Conservation (phyloP, 64 coral and sea anemone species). For the Anthopleura sola region DNA sequence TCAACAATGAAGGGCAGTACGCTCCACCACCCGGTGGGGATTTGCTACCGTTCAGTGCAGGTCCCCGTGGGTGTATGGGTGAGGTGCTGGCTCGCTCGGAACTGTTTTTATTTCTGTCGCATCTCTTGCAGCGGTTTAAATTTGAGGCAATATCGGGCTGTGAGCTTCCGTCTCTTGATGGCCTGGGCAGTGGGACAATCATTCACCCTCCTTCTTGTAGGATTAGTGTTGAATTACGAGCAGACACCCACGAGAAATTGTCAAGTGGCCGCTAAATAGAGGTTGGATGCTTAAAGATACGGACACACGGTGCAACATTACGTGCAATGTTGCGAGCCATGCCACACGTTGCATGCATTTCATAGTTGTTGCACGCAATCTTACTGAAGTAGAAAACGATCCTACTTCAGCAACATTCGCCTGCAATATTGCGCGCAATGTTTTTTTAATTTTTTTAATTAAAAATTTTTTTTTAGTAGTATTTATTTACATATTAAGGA, state of each 20-base stretch:
- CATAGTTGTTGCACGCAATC: no score
- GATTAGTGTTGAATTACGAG: neutral
- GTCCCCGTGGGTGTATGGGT: constrained; percentile 36
- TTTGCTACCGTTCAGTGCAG: constrained; percentile 32
- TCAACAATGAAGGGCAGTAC: constrained; percentile 25
- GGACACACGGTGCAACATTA: no score
- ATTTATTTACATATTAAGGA: no score
- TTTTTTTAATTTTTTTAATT: no score
- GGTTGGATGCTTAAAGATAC: no score
- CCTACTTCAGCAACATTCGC: no score
- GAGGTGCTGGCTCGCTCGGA: constrained; percentile 21
- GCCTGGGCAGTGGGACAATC: neutral
- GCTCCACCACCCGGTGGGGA: neutral
- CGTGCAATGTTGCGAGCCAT: no score
- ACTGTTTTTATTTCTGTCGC: constrained; percentile 25
- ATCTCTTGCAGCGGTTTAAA: neutral
- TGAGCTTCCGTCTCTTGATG: constrained; percentile 35
- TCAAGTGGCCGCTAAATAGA: no score
- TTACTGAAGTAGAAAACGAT: no score
- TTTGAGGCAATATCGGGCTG: constrained; percentile 18
- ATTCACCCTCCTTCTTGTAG: constrained; percentile 7
- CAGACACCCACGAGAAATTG: neutral
- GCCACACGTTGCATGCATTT: no score
- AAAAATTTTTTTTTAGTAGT: no score
- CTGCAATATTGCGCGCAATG: no score